These are phyloP conservation scores for Drosophila tanythrix DNA, from an alignment of 2,888 invertebrate genomes.

Conservation along the genomic window DNA sequence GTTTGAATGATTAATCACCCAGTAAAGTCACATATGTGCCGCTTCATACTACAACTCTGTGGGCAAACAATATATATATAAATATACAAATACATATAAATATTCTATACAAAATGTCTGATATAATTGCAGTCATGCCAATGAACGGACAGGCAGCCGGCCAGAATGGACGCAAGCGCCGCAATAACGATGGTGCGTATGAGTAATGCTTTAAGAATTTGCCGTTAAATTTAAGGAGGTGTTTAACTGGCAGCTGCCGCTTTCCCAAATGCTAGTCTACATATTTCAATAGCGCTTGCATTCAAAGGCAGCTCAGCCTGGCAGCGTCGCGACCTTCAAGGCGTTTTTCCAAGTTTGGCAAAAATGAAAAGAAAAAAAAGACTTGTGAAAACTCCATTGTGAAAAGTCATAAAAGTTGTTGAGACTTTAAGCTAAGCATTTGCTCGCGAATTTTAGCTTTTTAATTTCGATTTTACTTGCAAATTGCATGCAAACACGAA, in stretches of 20 bases:
- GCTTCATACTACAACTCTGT: background rate
- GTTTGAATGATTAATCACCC: constrained; percentile 38
- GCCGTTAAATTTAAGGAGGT: background rate
- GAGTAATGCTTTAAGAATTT: constrained; percentile 31
- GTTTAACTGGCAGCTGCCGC: constrained; percentile 31
- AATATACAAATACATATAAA: constrained; percentile 10
- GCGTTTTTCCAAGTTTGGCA: constrained; percentile 37
- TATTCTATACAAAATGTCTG: constrained; percentile 25
- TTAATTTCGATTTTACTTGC: constrained; percentile 70
- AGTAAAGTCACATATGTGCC: constrained; percentile 7
- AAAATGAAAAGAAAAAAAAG: constrained; percentile 11
- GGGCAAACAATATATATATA: constrained; percentile 11
- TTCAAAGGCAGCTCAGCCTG: constrained; percentile 13
- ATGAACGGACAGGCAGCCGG: constrained; percentile 83
- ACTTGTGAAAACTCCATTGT: constrained; percentile 41
- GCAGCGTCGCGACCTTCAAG: constrained; percentile 39
- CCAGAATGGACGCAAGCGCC: constrained; percentile 74
- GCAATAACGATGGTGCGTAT: constrained; percentile 82
- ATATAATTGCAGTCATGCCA: constrained; percentile 82
- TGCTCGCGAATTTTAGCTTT: constrained; percentile 58
- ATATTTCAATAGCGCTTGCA: constrained; percentile 38
- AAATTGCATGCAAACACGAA: constrained; percentile 82
- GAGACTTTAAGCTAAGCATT: constrained; percentile 63
- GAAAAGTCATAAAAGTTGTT: constrained; percentile 50
- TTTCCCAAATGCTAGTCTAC: constrained; percentile 25